A percentile compares a stretch with the other conserved stretches of the same genome.
Conservation (phyloP, 1,140 invertebrate species). For the Apis laboriosa region DNA sequence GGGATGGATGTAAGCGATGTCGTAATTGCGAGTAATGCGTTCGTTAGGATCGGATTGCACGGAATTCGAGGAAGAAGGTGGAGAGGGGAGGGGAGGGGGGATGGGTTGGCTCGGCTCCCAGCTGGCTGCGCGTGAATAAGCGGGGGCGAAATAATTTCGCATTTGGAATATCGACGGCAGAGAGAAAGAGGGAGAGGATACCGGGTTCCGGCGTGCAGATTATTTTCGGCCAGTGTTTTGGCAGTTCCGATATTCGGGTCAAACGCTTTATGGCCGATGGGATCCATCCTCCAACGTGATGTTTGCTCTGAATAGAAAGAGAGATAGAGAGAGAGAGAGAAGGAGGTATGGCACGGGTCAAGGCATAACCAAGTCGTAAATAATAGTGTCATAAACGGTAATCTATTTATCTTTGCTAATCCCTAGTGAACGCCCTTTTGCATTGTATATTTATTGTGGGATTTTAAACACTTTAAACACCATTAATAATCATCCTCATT, state of each 20-base stretch:
- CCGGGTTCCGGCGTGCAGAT: conserved; percentile 29
- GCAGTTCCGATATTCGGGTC: conserved; percentile 54
- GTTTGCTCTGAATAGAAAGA: conserved; percentile 11
- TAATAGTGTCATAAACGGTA: no score
- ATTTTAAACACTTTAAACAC: no score
- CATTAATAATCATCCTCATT: no score
- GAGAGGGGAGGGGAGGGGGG: conserved; percentile 12
- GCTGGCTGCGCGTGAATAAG: conserved; percentile 48
- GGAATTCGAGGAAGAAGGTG: conserved; percentile 61
- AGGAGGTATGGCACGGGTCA: no score
- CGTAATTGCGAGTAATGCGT: conserved; percentile 9
- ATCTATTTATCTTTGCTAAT: no score
- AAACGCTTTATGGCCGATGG: conserved; percentile 40
- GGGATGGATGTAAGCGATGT: background rate
- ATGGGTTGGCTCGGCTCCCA: conserved; percentile 58
- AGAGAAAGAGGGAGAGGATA: background rate
- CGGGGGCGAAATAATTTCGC: conserved; percentile 60
- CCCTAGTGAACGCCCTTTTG: no score
- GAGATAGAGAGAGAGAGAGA: no score
- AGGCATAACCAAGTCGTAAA: no score
- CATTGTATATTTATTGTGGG: no score
- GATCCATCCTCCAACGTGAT: conserved; percentile 23
- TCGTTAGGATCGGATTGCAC: conserved; percentile 53
- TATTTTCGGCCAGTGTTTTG: conserved; percentile 52
- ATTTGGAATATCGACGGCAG: conserved; percentile 46